phyloP scores from a whole-genome alignment of 2,888 invertebrate genomes.

The Tenthredo distinguenda region DNA sequence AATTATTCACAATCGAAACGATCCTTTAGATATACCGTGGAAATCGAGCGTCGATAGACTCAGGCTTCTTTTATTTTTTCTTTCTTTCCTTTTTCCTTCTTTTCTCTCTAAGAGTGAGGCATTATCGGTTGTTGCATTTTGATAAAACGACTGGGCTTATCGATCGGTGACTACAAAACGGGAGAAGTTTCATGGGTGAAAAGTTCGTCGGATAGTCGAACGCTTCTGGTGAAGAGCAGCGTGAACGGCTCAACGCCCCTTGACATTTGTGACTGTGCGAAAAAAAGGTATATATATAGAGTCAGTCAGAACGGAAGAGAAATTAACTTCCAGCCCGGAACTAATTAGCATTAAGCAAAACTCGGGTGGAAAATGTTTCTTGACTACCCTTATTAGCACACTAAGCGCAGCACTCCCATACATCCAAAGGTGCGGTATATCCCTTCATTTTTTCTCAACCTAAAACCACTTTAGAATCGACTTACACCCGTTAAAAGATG shows the following conservation, averaged over 20 bases:
- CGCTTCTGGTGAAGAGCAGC: slow-evolving; percentile 26
- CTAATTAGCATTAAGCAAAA: slow-evolving; percentile 57
- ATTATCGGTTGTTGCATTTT: slow-evolving; percentile 14
- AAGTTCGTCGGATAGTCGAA: slow-evolving; percentile 20
- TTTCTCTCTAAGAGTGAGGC: neutral
- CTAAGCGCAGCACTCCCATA: slow-evolving; percentile 18
- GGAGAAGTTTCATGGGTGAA: neutral
- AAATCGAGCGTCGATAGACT: neutral
- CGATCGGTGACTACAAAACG: neutral
- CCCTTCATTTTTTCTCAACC: slow-evolving; percentile 39
- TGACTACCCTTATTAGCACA: slow-evolving; percentile 53
- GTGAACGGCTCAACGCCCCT: slow-evolving; percentile 41
- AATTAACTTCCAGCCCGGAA: slow-evolving; percentile 53
- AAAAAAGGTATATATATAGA: slow-evolving; percentile 42
- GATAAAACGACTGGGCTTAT: neutral
- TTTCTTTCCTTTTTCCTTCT: neutral
- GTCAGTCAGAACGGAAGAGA: slow-evolving; percentile 39
- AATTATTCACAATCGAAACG: neutral
- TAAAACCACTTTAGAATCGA: slow-evolving; percentile 6
- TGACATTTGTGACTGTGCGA: slow-evolving; percentile 46
- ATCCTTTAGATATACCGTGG: neutral
- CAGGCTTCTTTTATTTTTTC: neutral
- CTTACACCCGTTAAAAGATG: slow-evolving; percentile 38
- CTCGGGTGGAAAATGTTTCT: slow-evolving; percentile 55
- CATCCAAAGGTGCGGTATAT: slow-evolving; percentile 38